Evolutionary conservation across 2,888 invertebrate species (phyloP), one percentile per base, ranked within the genome.

Genomic region (Mamestra brassicae): DNA sequence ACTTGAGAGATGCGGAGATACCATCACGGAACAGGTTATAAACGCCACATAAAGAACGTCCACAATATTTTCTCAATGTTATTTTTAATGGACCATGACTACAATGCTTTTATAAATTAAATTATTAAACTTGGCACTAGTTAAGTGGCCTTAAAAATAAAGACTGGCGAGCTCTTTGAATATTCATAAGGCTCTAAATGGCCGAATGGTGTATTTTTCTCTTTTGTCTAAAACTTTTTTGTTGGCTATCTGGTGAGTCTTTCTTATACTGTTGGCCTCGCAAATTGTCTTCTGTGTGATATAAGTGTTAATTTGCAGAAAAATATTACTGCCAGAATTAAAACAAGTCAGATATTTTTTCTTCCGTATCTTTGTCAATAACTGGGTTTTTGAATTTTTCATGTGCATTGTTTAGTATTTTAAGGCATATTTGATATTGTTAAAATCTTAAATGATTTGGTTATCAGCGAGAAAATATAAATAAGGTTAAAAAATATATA

Each of bases 121-220:
- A 87, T 79, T 80, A 79, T 78, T 76, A 80, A 84, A 87, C 77
- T 82, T 87, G 82, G 78, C 82, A 84, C 76, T 71, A 76, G 72
- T 80, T 79, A 85, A 85, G 67, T 84, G 68, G 69, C 67, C 76
- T 83, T 79, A 81, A 82, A 76, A 77, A 80, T 80, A 85, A 81
- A 80, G 47, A 78, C 81, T 78, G 64, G 74, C 66, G 58, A 78
- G 73, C 61, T 76, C 50, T 81, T 81, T 87, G 85, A 83, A 88
- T 87, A 87, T 87, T 87, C 85, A 88, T 87, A 80, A 87, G 73
- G 38, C 74, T 79, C 69, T 75, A 79, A 87, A 88, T 87, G 85
- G 81, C 80, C 73, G 69, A 87, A 83, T 83, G 77, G 80, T 83
- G 86, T 85, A 84, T 80, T 87, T 87, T 85, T 78, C 74, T 80